Evolutionary conservation across 2,797 vertebrate species (phyloP), one percentile per base, ranked within the genome.

Genomic region (Ptychobarbus kaznakovi): DNA sequence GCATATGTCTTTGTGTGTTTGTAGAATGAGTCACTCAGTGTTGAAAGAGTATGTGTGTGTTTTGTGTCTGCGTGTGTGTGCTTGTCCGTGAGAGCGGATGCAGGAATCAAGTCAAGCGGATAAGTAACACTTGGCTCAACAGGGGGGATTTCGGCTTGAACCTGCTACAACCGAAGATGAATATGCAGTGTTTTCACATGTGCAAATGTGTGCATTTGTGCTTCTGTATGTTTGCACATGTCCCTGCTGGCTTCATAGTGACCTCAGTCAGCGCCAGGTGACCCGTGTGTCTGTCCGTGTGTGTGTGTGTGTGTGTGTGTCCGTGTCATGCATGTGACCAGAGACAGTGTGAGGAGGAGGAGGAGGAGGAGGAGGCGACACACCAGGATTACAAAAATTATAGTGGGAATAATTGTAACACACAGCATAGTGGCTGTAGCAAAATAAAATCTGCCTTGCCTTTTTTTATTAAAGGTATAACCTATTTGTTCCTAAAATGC

Each of bases 81-180:
- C 18, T 82, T 87, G 77, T 83, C 72, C 46, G 68, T 86, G 86
- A 81, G 78, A 84, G 86, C 70, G 86, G 85, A 82, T 87, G 75
- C 81, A 86, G 66, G 10, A 80, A 87, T 82, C 81, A 86, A 89
- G 82, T 87, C 86, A 87, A 83, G 72, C 82, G 83, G 81, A 89
- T 87, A 87, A 70, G 76, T 78, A 87, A 89, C 88, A 86, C 84
- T 87, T 44, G 72, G 82, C 86, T 77, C 56, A 68, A 89, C 81
- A 49, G 81, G 74, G 80, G 28, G 84, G 83, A 81, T 87, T 89
- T 81, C 40, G 42, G 61, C 63, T 84, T 51, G 68, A 81, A 87
- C 61, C 79, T 81, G 78, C 42, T 75, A 84, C 70, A 63, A 32
- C 84, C 74, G 78, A 89, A 75, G 86, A 84, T 86, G 49, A 84